A percentile compares a stretch with the other conserved stretches of the same genome.
Conservation (phyloP, 2,113 vertebrate species). For the Poecilia latipinna region DNA sequence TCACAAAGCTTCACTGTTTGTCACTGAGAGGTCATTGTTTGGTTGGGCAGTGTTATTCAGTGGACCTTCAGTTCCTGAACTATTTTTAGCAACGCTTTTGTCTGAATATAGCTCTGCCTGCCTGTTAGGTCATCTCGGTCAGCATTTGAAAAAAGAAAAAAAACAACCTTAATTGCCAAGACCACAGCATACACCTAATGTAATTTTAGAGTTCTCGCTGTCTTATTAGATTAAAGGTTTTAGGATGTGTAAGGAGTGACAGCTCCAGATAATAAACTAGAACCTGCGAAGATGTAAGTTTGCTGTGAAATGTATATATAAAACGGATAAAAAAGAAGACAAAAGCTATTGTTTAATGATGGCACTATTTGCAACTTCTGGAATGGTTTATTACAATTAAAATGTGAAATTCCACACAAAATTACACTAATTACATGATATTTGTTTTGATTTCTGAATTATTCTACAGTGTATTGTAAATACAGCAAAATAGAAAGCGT, state of each 20-base stretch:
- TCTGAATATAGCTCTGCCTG: slow-evolving; percentile 66
- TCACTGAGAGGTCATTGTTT: slow-evolving; percentile 38
- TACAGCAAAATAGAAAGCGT: background rate
- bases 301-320: background rate
- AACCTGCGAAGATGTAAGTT: background rate
- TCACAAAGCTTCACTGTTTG: slow-evolving; percentile 19
- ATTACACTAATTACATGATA: slow-evolving; percentile 23
- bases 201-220: slow-evolving; percentile 46
- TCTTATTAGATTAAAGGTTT: slow-evolving; percentile 50
- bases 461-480: background rate
- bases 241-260: slow-evolving; percentile 4
- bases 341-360: background rate
- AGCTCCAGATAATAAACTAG: slow-evolving; percentile 3
- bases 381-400: slow-evolving; percentile 23
- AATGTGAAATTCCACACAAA: slow-evolving; percentile 8
- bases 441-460: slow-evolving; percentile 16
- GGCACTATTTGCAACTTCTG: background rate
- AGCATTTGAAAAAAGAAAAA: slow-evolving; percentile 47
- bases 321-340: background rate
- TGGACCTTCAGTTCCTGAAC: slow-evolving; percentile 46
- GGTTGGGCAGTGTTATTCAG: slow-evolving; percentile 50
- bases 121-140: slow-evolving; percentile 58
- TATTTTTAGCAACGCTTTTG: slow-evolving; percentile 71
- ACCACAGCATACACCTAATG: slow-evolving; percentile 47
- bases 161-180: slow-evolving; percentile 54